phyloP scores from a whole-genome alignment of 2,113 vertebrate genomes.

The Pollachius pollachius region DNA sequence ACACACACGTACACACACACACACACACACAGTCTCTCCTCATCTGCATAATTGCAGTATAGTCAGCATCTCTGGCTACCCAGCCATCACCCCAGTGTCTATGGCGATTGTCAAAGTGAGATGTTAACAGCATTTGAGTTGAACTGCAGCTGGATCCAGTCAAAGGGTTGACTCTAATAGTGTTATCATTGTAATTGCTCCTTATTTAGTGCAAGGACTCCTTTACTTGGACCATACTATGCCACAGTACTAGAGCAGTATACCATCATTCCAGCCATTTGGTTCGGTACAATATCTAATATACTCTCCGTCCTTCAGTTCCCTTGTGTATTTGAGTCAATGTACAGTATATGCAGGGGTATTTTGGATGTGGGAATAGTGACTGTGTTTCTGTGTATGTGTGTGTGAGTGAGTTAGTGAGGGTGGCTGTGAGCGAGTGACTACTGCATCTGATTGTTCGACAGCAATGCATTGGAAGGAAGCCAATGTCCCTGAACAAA shows the following conservation, averaged over 20 bases:
- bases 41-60: slow-evolving; percentile 70
- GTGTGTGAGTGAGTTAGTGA: not conserved
- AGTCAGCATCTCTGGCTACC: slow-evolving; percentile 54
- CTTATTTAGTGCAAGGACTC: slow-evolving; percentile 60
- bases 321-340: not conserved
- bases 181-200: slow-evolving; percentile 67
- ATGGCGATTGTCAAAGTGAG: slow-evolving; percentile 59
- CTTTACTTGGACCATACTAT: slow-evolving; percentile 49
- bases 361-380: too few relatives aligned
- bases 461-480: slow-evolving; percentile 8
- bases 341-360: not conserved
- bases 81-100: slow-evolving; percentile 62
- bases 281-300: not conserved
- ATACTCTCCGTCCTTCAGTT: not conserved
- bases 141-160: slow-evolving; percentile 61
- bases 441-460: too few relatives aligned
- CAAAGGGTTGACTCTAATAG: slow-evolving; percentile 66
- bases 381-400: not conserved
- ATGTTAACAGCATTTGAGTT: slow-evolving; percentile 61
- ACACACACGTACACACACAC: slow-evolving; percentile 5
- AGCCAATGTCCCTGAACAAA: slow-evolving; percentile 28
- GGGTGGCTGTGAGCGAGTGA: not conserved
- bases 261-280: not conserved
- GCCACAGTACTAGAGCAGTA: not conserved
- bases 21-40: slow-evolving; percentile 34